phyloP scores from a whole-genome alignment of 2,113 vertebrate genomes.

The Mobula birostris region DNA sequence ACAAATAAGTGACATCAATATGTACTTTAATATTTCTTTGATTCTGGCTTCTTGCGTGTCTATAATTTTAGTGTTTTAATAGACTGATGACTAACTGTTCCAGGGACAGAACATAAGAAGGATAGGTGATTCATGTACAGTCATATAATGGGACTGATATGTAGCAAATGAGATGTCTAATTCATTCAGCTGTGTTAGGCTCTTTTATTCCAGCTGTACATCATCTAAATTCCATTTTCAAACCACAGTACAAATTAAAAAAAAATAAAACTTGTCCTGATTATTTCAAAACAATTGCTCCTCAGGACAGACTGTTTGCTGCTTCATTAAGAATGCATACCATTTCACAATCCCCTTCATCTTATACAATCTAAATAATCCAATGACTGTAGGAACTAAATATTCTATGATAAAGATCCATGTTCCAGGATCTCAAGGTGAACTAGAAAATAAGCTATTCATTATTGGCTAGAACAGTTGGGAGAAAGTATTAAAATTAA shows the following conservation, averaged over 20 bases:
- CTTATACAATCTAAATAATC: not conserved
- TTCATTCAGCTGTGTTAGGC: not conserved
- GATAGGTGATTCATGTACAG: not conserved
- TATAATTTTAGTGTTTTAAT: not conserved
- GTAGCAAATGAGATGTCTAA: not conserved
- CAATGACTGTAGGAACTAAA: not conserved
- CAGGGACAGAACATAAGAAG: not conserved
- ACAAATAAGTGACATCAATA: not conserved
- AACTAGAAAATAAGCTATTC: not conserved
- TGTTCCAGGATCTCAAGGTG: not conserved
- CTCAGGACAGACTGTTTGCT: not conserved
- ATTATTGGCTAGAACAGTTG: not conserved
- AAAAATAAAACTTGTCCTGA: not conserved
- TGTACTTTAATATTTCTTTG: not conserved
- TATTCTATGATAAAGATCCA: not conserved
- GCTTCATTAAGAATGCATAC: not conserved
- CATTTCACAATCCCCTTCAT: not conserved
- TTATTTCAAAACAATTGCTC: not conserved
- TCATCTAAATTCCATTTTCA: not conserved
- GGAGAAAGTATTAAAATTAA: not conserved
- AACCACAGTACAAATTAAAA: not conserved
- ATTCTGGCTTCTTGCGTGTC: too few relatives aligned
- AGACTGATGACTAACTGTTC: not conserved
- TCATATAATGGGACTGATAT: not conserved
- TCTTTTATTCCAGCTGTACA: not conserved